Evolutionary conservation across 2,797 vertebrate genomes (phyloP).

Genomic region (Enoplosus armatus): DNA sequence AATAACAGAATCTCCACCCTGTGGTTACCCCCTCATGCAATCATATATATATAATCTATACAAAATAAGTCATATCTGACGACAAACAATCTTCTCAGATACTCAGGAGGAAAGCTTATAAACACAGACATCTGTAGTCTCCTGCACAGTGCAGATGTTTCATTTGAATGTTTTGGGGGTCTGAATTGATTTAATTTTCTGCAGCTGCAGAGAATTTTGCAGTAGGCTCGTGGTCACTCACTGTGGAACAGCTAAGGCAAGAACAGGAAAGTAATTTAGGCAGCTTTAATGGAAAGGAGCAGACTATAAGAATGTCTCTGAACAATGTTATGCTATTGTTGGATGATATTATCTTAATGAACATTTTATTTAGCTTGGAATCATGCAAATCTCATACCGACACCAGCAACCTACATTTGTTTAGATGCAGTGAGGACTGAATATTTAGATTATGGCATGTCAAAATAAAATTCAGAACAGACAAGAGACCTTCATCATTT

Average conservation of each 20-base stretch:
- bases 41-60: background rate
- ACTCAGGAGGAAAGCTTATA: background rate
- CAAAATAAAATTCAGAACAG: background rate
- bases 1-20: constrained; percentile 3
- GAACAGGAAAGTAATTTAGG: background rate
- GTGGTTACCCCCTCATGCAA: background rate
- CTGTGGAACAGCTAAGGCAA: background rate
- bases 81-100: background rate
- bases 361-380: background rate
- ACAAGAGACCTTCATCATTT: background rate
- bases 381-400: background rate
- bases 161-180: background rate
- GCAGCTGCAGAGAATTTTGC: background rate
- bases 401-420: background rate
- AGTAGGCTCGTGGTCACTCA: background rate
- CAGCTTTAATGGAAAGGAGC: background rate
- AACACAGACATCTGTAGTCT: background rate
- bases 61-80: background rate
- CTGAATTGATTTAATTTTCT: background rate
- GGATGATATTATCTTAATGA: background rate
- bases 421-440: background rate
- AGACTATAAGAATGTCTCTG: background rate
- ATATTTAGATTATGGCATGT: background rate
- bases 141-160: background rate
- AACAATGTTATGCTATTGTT: constrained; percentile 29